Percentiles rank a stretch among this genome's conserved stretches.
phyloP scores from a whole-genome alignment of 2,797 vertebrate genomes.

The Gymnocypris eckloni region DNA sequence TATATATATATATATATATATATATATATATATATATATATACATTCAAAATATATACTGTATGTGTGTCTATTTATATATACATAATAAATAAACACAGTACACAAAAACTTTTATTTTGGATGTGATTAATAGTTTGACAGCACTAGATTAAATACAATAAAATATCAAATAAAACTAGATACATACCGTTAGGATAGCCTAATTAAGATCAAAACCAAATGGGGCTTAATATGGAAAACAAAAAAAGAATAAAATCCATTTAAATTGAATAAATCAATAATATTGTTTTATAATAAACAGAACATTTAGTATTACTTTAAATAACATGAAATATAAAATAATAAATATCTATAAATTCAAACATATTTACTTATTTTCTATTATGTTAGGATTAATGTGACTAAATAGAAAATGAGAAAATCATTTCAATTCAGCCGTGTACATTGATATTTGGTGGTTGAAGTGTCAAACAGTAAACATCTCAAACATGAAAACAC shows the following conservation, averaged over 20 bases:
- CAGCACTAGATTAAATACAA: background rate
- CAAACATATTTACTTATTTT: background rate
- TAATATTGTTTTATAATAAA: background rate
- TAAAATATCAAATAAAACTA: background rate
- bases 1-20: too few species aligned
- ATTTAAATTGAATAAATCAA: background rate
- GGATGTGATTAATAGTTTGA: too few species aligned
- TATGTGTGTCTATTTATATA: too few species aligned
- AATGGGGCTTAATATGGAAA: background rate
- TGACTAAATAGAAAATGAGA: background rate
- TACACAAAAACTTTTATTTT: too few species aligned
- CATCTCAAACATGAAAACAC: background rate
- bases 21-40: too few species aligned
- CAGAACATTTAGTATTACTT: background rate
- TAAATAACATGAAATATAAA: background rate
- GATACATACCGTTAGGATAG: background rate
- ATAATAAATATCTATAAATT: background rate
- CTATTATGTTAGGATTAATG: background rate
- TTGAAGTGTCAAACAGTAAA: background rate
- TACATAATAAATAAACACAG: too few species aligned
- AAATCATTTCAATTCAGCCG: background rate
- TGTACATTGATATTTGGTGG: background rate
- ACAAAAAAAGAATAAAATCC: background rate
- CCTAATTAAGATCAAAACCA: background rate
- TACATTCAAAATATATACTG: too few species aligned